Evolutionary conservation across 1,140 invertebrate species (phyloP), one percentile per base, ranked within the genome.

Genomic region (Laupala kohalensis): DNA sequence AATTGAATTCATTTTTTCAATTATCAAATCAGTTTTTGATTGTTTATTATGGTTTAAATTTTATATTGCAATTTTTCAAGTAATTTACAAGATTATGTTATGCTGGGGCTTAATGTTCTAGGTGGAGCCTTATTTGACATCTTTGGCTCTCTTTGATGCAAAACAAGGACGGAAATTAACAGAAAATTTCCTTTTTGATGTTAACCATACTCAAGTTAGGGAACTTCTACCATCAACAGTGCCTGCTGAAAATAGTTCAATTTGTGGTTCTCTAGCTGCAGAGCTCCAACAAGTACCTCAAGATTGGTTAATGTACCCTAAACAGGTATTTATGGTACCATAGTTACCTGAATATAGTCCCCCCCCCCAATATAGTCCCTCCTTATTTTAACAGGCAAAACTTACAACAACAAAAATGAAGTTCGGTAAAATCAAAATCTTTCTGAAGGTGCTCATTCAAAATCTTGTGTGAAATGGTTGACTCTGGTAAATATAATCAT

Each of bases 151-250:
- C 5, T 97, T 92, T 80, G 95, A 97, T 85, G 89, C 90, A 2
- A 89, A 89, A 77, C 87, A 89, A 74, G 91, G 91, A 15, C 87
- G 88, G 76, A 97, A 97, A 82, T 83, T 97, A 25, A 93, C 92
- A 0, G 95, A 97, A 81, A 95, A 95, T 80, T 97, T 97, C 81
- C 89, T 95, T 79, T 94, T 96, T 78, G 92, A 96, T 80, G 82
- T 96, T 0, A 96, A 96, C 81, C 86, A 91, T 73, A 80, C 85
- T 4, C 81, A 83, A 74, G 85, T 89, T 2, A 80, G 82, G 26
- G 37, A 53, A 53, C 37, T 53, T 9, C 19, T 53, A 19, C 37
- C 37, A 9, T 53, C 37, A 0, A 13, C 19, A 19, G 9, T 53
- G 37, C 37, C 37, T 13, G 9, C 9, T 53, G 37, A 19, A 2